phyloP scores from a whole-genome alignment of 2,888 invertebrate genomes.

The Lypha dubia region DNA sequence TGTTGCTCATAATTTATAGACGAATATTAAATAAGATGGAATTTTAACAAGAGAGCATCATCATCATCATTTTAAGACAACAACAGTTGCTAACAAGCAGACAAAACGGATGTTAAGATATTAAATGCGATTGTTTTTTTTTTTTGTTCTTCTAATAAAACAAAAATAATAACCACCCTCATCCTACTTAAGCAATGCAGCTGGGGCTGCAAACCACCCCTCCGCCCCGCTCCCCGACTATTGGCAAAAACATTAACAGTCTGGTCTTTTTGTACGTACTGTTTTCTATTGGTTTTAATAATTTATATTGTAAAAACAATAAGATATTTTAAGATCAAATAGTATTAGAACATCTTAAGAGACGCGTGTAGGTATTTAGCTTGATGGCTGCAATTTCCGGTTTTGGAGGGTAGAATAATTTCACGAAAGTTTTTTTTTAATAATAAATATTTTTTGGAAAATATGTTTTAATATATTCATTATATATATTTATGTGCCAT shows the following conservation, averaged over 20 bases:
- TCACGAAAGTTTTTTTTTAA: too few relatives aligned
- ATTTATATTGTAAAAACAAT: constrained; percentile 54
- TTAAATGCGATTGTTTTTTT: constrained; percentile 1
- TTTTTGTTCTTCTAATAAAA: too few relatives aligned
- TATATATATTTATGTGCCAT: too few relatives aligned
- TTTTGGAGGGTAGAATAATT: not conserved
- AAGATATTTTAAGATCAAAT: constrained; percentile 59
- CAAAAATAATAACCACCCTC: constrained; percentile 21
- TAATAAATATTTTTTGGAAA: too few relatives aligned
- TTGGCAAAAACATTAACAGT: constrained; percentile 25
- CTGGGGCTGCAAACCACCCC: too few relatives aligned
- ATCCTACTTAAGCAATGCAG: not conserved
- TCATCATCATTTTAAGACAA: constrained; percentile 5
- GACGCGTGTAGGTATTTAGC: constrained; percentile 67
- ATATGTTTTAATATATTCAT: too few relatives aligned
- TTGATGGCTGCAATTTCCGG: constrained; percentile 38
- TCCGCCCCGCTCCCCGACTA: not conserved
- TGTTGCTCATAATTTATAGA: constrained; percentile 66
- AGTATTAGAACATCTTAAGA: constrained; percentile 41
- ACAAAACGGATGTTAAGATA: constrained; percentile 16
- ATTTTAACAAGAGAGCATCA: constrained; percentile 50
- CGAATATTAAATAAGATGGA: constrained; percentile 61
- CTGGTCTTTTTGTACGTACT: not conserved
- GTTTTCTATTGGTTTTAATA: constrained; percentile 50
- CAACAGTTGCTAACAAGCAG: constrained; percentile 1